Base-by-base conservation (phyloP, 2,113 vertebrate genomes). In the Antennarius striatus region DNA sequence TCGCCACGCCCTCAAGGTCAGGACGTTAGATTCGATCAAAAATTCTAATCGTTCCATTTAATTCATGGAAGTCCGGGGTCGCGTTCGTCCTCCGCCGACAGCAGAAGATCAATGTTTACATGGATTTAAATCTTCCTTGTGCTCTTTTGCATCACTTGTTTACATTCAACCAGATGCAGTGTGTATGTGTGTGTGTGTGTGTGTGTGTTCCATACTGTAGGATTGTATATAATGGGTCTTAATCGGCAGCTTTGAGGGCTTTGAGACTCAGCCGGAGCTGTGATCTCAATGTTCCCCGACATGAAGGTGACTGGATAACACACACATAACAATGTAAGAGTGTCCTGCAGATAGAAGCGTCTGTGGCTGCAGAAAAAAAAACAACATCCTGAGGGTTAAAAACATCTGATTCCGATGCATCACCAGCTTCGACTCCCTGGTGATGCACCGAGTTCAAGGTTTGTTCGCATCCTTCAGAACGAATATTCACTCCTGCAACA, bases 271-370 rank as follows among this genome's bases (percentile, higher is more conserved):
- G 80, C 56, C 75, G 75, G 10, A 56, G 59, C 81, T 71, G 79
- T 83, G 81, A 86, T 79, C 83, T 81, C 65, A 83, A 74, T 87
- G 83, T 86, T 88, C 58, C 55, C 68, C 81, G 73, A 77, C 80
- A 85, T 50, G 63, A 73, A 81, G 73, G 79, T 79, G 82, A 71
- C 70, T 63, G 63, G 65, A 80, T 85, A 67, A 78, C 48, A 22
- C 71, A 68, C 48, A 73, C 73, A 81, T 66, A 71, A 71, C 57
- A 79, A 77, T 75, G 70, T 36, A n/a, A 47, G 9, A 55, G 69
- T 30, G 71, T 75, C 58, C 72, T 62, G 72, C 57, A 70, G 66
- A 73, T 60, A 22, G 60, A 75, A 69, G 55, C 73, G 42, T 52
- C 16, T 3, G 7, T 12, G 13, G 17, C 28, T 55, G 60, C 22